These are phyloP conservation scores for Corvus moneduloides DNA, from an alignment of 2,113 vertebrate species.

Conservation along the genomic window DNA sequence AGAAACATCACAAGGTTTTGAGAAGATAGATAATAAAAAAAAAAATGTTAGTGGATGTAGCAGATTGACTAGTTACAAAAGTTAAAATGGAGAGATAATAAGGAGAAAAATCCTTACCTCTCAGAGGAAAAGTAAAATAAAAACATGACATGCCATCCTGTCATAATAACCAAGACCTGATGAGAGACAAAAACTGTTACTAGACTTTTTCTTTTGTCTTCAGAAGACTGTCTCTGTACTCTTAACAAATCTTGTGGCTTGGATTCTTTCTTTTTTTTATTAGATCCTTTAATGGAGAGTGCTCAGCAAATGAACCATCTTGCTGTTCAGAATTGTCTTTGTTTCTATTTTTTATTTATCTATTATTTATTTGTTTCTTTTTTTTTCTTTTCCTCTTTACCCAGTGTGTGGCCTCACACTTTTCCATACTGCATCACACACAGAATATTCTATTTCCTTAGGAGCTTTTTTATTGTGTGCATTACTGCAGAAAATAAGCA, in stretches of 20 bases:
- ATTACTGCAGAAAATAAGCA: not conserved
- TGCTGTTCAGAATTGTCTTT: not conserved
- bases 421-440: rapidly evolving
- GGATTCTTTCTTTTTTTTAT: not conserved
- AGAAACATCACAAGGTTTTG: not conserved
- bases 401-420: not conserved
- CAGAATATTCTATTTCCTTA: not conserved
- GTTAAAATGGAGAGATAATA: not conserved
- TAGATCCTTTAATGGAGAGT: not conserved
- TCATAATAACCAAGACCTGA: not conserved
- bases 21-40: not conserved
- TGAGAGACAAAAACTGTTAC: not conserved
- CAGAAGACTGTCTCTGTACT: not conserved
- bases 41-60: rapidly evolving
- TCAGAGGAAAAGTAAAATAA: not conserved
- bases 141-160: not conserved
- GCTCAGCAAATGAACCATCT: not conserved
- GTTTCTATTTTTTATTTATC: not conserved
- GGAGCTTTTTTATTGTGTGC: not conserved
- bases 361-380: not conserved
- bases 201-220: not conserved
- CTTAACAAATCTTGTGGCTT: not conserved
- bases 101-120: not conserved
- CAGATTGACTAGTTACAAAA: not conserved
- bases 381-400: not conserved